Evolutionary conservation across 2,797 vertebrate genomes (phyloP).

Genomic region (Dendrocincla tyrannina): DNA sequence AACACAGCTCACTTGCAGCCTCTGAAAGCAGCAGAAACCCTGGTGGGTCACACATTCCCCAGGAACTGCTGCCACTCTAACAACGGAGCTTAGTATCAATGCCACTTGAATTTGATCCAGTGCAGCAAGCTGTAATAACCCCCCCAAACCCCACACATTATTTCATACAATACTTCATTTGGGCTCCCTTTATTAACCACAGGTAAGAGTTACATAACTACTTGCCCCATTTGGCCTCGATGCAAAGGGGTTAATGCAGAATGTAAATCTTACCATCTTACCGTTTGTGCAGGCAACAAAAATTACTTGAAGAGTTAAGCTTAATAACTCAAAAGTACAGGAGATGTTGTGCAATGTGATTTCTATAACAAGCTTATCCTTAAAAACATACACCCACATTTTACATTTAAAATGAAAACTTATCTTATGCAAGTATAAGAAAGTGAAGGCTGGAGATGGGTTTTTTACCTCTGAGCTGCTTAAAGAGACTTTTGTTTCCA

Average conservation of each 20-base stretch:
- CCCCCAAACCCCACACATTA: neutral
- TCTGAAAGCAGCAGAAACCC: neutral
- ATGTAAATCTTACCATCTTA: neutral
- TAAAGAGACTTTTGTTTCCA: neutral
- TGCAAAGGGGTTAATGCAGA: neutral
- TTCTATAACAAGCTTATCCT: neutral
- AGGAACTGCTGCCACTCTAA: neutral
- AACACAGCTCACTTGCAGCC: rapidly evolving
- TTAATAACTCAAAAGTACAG: neutral
- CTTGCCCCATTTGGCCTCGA: neutral
- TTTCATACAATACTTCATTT: neutral
- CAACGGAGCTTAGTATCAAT: rapidly evolving
- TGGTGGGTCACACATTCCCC: neutral
- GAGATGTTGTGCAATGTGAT: neutral
- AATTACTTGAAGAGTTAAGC: neutral
- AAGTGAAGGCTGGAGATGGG: neutral
- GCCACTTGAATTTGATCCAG: neutral
- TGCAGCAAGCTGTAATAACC: neutral
- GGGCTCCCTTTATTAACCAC: neutral
- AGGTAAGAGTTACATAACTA: neutral
- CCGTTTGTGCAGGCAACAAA: neutral
- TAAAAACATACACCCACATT: neutral
- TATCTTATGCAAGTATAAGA: neutral
- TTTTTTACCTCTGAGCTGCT: neutral
- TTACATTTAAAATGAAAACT: neutral